phyloP scores from a whole-genome alignment of 1,140 invertebrate genomes.

The Conus ventricosus region DNA sequence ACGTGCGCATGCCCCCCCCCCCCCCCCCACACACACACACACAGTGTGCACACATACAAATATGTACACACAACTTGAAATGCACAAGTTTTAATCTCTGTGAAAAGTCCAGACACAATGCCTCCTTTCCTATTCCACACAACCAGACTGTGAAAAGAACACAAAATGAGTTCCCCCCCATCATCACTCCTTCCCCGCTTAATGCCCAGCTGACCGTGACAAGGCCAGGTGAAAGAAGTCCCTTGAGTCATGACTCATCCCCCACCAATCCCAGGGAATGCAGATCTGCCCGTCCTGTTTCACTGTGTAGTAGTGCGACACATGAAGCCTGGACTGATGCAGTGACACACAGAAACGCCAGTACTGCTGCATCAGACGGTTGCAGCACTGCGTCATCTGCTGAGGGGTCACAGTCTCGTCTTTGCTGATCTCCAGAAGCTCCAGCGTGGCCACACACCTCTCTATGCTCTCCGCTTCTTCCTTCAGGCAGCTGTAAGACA shows the following conservation, averaged over 20 bases:
- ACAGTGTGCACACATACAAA: no score
- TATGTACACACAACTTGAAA: no score
- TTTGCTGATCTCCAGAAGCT: slow-evolving; percentile 84
- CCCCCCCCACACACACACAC: no score
- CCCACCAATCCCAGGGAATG: slow-evolving; percentile 91
- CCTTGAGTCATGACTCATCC: neutral
- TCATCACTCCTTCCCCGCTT: no score
- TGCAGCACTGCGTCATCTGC: slow-evolving; percentile 90
- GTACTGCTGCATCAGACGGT: slow-evolving; percentile 81
- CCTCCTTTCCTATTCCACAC: no score
- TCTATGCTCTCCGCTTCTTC: slow-evolving; percentile 79
- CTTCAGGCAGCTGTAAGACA: slow-evolving; percentile 48
- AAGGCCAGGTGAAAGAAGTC: no score
- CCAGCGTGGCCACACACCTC: slow-evolving; percentile 86
- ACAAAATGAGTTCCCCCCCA: no score
- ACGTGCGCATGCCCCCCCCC: no score
- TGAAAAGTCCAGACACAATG: no score
- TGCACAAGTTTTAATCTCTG: no score
- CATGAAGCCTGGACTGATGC: slow-evolving; percentile 82
- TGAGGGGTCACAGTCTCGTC: slow-evolving; percentile 93
- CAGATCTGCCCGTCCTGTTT: slow-evolving; percentile 92
- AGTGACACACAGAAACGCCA: slow-evolving; percentile 69
- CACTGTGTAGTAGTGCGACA: slow-evolving; percentile 94
- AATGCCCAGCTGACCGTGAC: no score
- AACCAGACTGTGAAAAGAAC: no score